phyloP scores from a whole-genome alignment of 2,888 invertebrate species.

The Octodonta nipae region DNA sequence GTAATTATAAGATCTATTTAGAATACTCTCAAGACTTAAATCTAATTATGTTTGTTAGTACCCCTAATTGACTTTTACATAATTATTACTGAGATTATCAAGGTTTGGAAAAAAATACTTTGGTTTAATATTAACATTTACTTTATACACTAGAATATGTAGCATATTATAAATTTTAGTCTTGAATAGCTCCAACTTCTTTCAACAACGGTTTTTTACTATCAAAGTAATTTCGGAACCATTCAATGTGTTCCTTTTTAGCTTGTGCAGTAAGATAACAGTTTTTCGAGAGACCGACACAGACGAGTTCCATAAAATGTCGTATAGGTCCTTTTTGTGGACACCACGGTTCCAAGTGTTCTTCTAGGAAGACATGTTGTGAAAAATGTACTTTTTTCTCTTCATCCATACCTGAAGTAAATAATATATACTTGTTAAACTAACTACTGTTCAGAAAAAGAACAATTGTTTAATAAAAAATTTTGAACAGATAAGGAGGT shows the following conservation, averaged over 20 bases:
- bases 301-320: constrained; percentile 95
- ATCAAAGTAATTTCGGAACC: constrained; percentile 84
- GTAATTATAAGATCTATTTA: too few species aligned
- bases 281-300: constrained; percentile 86
- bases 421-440: neutral
- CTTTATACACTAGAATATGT: too few species aligned
- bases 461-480: too few species aligned
- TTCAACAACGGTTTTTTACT: constrained; percentile 59
- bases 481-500: too few species aligned
- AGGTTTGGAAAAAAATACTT: too few species aligned
- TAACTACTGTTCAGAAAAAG: too few species aligned
- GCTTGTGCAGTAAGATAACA: constrained; percentile 76
- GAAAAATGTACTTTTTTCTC: constrained; percentile 64
- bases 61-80: too few species aligned
- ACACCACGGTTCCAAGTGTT: constrained; percentile 76
- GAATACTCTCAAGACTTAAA: too few species aligned
- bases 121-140: too few species aligned
- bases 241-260: constrained; percentile 77
- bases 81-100: too few species aligned
- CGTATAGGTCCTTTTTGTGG: constrained; percentile 80
- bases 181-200: constrained; percentile 49
- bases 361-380: constrained; percentile 87
- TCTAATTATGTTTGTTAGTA: too few species aligned
- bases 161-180: too few species aligned
- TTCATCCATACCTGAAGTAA: constrained; percentile 48